Evolutionary conservation across 2,888 invertebrate species (phyloP).

Genomic region (Oxycera nigricornis): DNA sequence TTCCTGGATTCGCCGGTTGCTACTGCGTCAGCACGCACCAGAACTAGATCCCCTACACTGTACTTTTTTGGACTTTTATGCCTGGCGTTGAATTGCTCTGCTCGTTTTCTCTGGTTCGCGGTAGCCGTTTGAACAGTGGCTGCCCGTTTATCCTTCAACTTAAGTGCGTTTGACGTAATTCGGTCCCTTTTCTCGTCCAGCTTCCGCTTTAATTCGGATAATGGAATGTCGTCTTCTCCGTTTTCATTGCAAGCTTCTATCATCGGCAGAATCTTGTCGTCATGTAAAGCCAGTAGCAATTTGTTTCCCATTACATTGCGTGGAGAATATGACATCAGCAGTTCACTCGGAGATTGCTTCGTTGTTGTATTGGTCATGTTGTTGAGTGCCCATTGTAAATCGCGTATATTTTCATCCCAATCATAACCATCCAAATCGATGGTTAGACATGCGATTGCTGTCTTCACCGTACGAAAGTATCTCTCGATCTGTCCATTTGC

Average conservation of each 20-base stretch:
- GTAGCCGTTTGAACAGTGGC: no score
- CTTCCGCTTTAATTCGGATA: neutral
- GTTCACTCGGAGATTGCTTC: conserved; percentile 9
- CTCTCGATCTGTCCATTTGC: conserved; percentile 19
- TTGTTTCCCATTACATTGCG: conserved; percentile 33
- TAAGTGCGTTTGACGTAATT: no score
- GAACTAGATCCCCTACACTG: neutral
- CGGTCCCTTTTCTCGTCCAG: neutral
- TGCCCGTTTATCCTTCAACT: no score
- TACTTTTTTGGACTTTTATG: neutral
- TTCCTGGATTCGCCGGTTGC: neutral
- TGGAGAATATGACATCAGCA: conserved; percentile 31
- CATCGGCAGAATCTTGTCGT: no score
- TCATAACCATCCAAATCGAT: neutral
- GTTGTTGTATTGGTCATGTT: conserved; percentile 4
- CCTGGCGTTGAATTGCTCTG: neutral
- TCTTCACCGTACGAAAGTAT: no score
- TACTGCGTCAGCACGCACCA: neutral
- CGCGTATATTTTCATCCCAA: neutral
- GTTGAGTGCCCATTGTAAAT: conserved; percentile 33
- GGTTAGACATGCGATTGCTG: no score
- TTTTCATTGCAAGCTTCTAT: conserved; percentile 4
- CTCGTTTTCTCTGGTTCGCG: no score
- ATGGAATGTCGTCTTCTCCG: conserved; percentile 26
- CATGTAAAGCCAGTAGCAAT: conserved; percentile 26